Conservation (phyloP, 1,140 invertebrate genomes). For the Hylaeus anthracinus region DNA sequence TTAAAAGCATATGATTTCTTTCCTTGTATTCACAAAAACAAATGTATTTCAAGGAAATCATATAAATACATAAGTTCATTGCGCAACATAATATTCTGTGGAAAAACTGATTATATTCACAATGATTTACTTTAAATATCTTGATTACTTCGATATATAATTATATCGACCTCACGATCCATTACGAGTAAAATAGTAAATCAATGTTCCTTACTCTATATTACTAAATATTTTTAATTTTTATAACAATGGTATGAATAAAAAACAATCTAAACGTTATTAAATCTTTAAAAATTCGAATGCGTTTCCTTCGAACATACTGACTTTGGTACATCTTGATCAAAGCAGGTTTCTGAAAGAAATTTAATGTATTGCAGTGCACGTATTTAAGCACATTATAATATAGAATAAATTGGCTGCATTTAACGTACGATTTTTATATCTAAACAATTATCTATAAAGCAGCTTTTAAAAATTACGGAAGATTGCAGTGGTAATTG, state of each 20-base stretch:
- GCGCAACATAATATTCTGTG: conserved; percentile 41
- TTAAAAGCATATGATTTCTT: conserved; percentile 41
- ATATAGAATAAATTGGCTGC: conserved; percentile 28
- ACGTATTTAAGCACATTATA: conserved; percentile 26
- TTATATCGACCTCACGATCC: neutral
- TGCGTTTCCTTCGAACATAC: conserved; percentile 20
- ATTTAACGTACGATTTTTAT: conserved; percentile 19
- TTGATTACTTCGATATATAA: neutral
- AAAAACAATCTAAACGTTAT: conserved; percentile 27
- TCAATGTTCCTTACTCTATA: conserved; percentile 31
- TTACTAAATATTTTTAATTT: conserved; percentile 8
- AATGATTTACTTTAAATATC: conserved; percentile 29
- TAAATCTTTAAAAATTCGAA: conserved; percentile 1
- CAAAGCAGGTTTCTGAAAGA: conserved; percentile 53
- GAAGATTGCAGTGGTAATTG: neutral
- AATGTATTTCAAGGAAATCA: neutral
- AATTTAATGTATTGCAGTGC: conserved; percentile 36
- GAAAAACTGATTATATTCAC: conserved; percentile 46
- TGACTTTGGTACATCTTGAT: conserved; percentile 43
- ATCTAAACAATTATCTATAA: conserved; percentile 27
- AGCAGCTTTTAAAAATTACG: conserved; percentile 24
- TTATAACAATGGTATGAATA: conserved; percentile 12
- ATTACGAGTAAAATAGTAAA: conserved; percentile 5
- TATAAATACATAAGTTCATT: conserved; percentile 17
- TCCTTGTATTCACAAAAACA: conserved; percentile 33